A percentile compares a stretch with the other conserved stretches of the same genome.
phyloP scores from a whole-genome alignment of 2,888 invertebrate genomes.

The Rhingia campestris region DNA sequence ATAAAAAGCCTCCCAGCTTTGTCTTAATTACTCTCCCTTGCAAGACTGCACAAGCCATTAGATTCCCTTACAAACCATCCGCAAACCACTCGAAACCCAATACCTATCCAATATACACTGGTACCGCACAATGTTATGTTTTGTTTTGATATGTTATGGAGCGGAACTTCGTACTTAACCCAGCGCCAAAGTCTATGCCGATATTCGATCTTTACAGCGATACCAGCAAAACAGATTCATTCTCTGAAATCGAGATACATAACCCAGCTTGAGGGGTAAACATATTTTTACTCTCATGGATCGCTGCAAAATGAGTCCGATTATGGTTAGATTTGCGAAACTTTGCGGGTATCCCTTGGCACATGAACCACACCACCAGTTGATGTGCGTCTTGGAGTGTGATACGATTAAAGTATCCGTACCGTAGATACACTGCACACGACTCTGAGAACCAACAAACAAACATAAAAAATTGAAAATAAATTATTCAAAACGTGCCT shows the following conservation, averaged over 20 bases:
- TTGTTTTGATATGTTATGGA: slow-evolving; percentile 34
- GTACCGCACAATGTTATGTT: slow-evolving; percentile 40
- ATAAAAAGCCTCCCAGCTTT: no score
- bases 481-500: slow-evolving; percentile 60
- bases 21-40: neutral
- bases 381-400: slow-evolving; percentile 64
- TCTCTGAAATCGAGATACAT: slow-evolving; percentile 51
- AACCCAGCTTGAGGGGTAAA: slow-evolving; percentile 31
- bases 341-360: slow-evolving; percentile 68
- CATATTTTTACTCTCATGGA: slow-evolving; percentile 47
- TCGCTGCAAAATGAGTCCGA: slow-evolving; percentile 53
- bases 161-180: slow-evolving; percentile 57
- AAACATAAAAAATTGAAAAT: slow-evolving; percentile 24
- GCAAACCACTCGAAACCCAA: slow-evolving; percentile 18
- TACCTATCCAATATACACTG: slow-evolving; percentile 3
- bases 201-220: slow-evolving; percentile 43
- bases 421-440: slow-evolving; percentile 6
- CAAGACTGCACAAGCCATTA: slow-evolving; percentile 8
- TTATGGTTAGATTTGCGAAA: slow-evolving; percentile 52
- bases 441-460: slow-evolving; percentile 13
- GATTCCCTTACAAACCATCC: neutral
- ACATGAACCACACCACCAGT: slow-evolving; percentile 64
- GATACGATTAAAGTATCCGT: slow-evolving; percentile 53
- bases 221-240: slow-evolving; percentile 40
- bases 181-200: slow-evolving; percentile 59